Base-by-base conservation (phyloP, 2,888 invertebrate genomes). In the Ecliptopera silaceata region DNA sequence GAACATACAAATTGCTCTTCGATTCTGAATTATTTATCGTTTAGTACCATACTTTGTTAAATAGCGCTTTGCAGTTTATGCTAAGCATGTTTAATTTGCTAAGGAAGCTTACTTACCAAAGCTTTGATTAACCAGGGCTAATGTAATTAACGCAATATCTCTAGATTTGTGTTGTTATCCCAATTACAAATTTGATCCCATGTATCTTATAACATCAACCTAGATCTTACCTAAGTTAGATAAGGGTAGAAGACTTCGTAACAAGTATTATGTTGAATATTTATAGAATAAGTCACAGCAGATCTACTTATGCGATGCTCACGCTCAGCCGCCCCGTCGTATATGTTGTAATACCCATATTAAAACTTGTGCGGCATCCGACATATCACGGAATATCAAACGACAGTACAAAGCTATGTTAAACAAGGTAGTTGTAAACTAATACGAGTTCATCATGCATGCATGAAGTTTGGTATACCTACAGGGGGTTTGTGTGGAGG, bases 371-470 rank as follows among this genome's bases (percentile, higher is more conserved):
- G 32, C 50, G 49, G 61, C 53, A 56, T 62, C 56, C 46, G 39
- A 31, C 79, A 82, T 78, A 80, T 80, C 82, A 82, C 63, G 80
- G 76, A 81, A 60, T 78, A 82, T 82, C 82, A 77, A 83, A 86
- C 78, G 77, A 72, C 61, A 53, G 72, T 74, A 82, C 83, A 82
- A 83, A 84, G 84, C 69, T 79, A 82, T 80, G 80, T 75, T 72
- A 78, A 80, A 75, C 74, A 74, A 79, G 75, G 65, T 65, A 77
- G 76, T 76, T 75, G 69, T 61, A 68, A 82, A 84, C 84, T 86
- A 84, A 84, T 85, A 82, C 75, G 67, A 71, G 71, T 75, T 84
- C 83, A 87, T 88, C 79, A 75, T 68, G 79, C 77, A 86, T 84
- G 86, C 86, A 82, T 79, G 79, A 84, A 87, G 80, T 84, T 79